Percentiles rank a stretch among this genome's conserved stretches.
phyloP scores from a whole-genome alignment of 2,888 invertebrate species.

The Periphyllus acericola region DNA sequence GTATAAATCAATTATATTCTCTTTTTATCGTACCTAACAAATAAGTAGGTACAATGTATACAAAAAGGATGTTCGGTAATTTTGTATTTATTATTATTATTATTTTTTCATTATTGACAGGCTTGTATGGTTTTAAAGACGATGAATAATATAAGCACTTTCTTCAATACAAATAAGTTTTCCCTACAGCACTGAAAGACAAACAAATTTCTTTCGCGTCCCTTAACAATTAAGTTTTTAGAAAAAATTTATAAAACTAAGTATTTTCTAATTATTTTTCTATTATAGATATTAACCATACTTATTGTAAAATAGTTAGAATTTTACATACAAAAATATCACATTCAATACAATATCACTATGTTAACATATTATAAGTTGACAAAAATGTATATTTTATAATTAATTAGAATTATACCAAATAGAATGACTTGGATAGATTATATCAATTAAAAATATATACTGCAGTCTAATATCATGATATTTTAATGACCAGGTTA shows the following conservation, averaged over 20 bases:
- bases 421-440: background rate
- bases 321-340: too few relatives aligned
- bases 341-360: too few relatives aligned
- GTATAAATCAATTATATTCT: conserved; percentile 32
- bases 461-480: too few relatives aligned
- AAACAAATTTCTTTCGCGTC: background rate
- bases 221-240: conserved; percentile 1
- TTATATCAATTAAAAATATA: background rate
- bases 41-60: conserved; percentile 29
- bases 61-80: conserved; percentile 33
- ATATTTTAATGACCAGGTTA: background rate
- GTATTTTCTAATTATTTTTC: too few relatives aligned
- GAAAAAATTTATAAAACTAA: background rate
- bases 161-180: conserved; percentile 22
- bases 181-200: background rate
- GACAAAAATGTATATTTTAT: too few relatives aligned
- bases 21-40: background rate
- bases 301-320: too few relatives aligned
- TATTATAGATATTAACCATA: background rate
- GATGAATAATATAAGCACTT: conserved; percentile 10
- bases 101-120: conserved; percentile 19
- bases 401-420: background rate
- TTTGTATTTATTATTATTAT: conserved; percentile 14
- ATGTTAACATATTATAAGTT: too few relatives aligned
- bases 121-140: conserved; percentile 24